Conservation (phyloP, 2,113 vertebrate species). For the Lontra canadensis region DNA sequence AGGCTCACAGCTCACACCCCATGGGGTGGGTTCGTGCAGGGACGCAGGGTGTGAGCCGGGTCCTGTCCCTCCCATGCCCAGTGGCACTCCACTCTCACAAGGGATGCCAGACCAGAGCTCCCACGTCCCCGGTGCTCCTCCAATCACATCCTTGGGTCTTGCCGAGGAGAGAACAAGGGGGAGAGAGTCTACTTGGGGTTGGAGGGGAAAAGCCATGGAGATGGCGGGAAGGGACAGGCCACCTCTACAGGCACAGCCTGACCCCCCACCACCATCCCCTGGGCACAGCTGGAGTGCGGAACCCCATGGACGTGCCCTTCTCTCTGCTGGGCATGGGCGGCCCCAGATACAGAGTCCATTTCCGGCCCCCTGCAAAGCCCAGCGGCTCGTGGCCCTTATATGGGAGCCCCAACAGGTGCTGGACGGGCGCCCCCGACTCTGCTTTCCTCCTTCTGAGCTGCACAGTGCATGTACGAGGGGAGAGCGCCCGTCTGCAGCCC, state of each 20-base stretch:
- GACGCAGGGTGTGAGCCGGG: accelerated
- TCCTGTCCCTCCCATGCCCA: accelerated
- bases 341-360: neutral
- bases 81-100: too few relatives aligned
- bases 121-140: accelerated
- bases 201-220: neutral
- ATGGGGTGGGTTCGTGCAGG: accelerated
- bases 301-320: accelerated
- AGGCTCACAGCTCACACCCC: too few relatives aligned
- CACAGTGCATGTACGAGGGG: neutral
- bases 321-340: neutral
- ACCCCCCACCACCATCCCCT: too few relatives aligned
- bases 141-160: neutral
- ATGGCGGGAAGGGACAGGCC: neutral
- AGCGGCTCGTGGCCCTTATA: accelerated
- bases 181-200: neutral
- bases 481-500: neutral
- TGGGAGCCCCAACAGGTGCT: accelerated
- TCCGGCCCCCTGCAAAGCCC: neutral
- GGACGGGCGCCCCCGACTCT: accelerated
- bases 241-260: neutral
- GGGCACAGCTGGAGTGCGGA: neutral
- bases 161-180: too few relatives aligned
- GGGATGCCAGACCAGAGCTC: accelerated
- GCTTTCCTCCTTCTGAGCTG: neutral